phyloP scores from a whole-genome alignment of 2,797 vertebrate species.

The Ispidina picta region DNA sequence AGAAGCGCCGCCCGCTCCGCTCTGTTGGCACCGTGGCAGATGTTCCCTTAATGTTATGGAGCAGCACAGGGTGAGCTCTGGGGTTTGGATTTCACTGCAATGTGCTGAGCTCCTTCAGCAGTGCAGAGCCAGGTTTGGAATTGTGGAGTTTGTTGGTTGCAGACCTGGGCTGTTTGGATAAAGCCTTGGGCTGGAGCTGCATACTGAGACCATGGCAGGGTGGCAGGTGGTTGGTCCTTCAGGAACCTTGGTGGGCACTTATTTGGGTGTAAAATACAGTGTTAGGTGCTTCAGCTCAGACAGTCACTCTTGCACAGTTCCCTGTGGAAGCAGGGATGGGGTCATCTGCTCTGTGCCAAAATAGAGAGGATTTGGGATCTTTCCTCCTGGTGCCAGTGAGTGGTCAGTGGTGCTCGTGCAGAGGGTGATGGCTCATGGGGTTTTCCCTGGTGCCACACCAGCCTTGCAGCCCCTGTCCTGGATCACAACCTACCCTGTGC shows the following conservation, averaged over 20 bases:
- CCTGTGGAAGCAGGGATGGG: neutral
- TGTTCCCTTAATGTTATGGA: neutral
- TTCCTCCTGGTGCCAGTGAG: neutral
- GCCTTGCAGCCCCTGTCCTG: too few relatives aligned
- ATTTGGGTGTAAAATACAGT: neutral
- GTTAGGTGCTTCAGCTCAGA: neutral
- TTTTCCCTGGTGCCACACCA: neutral
- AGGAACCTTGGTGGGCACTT: neutral
- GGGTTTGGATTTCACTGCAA: neutral
- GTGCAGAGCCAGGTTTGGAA: fast-evolving
- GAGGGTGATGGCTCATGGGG: fast-evolving
- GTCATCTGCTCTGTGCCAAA: neutral
- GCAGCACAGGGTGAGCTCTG: fast-evolving
- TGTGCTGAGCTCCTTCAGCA: neutral
- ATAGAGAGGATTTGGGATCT: neutral
- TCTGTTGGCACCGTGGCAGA: neutral
- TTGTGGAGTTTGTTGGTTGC: neutral
- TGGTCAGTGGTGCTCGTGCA: fast-evolving
- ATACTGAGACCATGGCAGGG: fast-evolving
- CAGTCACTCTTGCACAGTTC: too few relatives aligned
- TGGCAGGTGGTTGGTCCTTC: neutral
- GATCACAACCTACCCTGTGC: neutral
- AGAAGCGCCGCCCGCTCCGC: neutral
- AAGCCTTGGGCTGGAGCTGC: neutral
- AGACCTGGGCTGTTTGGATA: neutral